Conservation (phyloP, 2,888 invertebrate species). For the Drosophila multiciliata region DNA sequence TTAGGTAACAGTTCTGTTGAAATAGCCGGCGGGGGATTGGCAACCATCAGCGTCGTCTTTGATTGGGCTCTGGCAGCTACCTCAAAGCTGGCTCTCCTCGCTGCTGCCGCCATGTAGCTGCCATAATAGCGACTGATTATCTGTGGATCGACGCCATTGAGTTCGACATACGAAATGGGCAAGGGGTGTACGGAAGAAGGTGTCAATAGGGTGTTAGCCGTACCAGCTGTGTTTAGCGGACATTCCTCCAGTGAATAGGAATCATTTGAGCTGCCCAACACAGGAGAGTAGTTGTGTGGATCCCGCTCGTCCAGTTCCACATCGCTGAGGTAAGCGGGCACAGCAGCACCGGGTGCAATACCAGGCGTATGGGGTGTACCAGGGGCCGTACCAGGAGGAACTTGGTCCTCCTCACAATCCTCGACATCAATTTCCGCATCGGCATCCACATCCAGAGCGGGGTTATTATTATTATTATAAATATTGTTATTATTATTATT, state of each 20-base stretch:
- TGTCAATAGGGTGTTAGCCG: neutral
- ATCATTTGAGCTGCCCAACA: slow-evolving; percentile 54
- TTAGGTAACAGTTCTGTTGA: slow-evolving; percentile 52
- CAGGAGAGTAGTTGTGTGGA: slow-evolving; percentile 45
- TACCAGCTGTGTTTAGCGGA: slow-evolving; percentile 8
- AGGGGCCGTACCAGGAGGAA: neutral
- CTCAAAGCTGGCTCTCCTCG: slow-evolving; percentile 59
- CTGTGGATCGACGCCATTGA: slow-evolving; percentile 76
- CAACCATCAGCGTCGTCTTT: slow-evolving; percentile 17
- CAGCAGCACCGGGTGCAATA: neutral
- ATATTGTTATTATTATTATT: slow-evolving; percentile 7
- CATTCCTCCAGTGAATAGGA: slow-evolving; percentile 71
- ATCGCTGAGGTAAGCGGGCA: slow-evolving; percentile 25
- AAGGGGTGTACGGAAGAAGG: neutral
- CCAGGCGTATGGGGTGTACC: neutral
- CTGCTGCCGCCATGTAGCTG: slow-evolving; percentile 83
- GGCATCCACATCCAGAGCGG: slow-evolving; percentile 62
- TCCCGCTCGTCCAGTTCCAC: slow-evolving; percentile 49
- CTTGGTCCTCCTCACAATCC: slow-evolving; percentile 86
- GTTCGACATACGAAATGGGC: slow-evolving; percentile 45
- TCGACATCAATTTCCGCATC: slow-evolving; percentile 90
- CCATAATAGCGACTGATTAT: slow-evolving; percentile 84
- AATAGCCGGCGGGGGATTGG: slow-evolving; percentile 44
- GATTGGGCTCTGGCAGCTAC: slow-evolving; percentile 39
- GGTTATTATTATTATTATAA: slow-evolving; percentile 6